Percentiles rank a stretch among this genome's conserved stretches.
Evolutionary conservation across 2,797 vertebrate species (phyloP).

Genomic region (Anguilla obscura): DNA sequence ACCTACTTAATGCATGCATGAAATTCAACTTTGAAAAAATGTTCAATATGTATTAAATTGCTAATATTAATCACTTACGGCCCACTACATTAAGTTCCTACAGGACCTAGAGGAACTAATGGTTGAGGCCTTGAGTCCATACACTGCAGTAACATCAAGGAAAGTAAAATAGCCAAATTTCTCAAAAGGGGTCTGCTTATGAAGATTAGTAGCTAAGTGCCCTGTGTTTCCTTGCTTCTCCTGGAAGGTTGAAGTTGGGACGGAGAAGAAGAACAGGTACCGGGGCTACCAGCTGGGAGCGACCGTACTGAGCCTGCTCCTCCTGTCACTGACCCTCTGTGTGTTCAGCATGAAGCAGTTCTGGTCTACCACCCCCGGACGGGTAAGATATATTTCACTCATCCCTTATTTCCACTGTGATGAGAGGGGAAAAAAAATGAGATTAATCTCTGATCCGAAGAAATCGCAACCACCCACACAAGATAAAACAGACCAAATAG

Average conservation of each 20-base stretch:
- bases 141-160: not conserved
- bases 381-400: conserved; percentile 69
- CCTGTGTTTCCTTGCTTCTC: not conserved
- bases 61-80: not conserved
- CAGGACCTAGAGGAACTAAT: not conserved
- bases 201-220: not conserved
- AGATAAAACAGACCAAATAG: not conserved
- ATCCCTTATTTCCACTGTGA: not conserved
- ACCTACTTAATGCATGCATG: not conserved
- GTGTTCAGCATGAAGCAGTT: conserved; percentile 81
- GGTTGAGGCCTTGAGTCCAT: not conserved
- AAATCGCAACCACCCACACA: not conserved
- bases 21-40: not conserved
- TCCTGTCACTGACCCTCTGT: conserved; percentile 76
- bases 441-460: not conserved
- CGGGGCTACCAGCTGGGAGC: conserved; percentile 76
- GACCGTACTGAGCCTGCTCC: conserved; percentile 71
- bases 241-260: conserved; percentile 15
- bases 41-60: not conserved
- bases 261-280: conserved; percentile 67
- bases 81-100: not conserved
- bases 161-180: not conserved
- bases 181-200: not conserved
- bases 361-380: conserved; percentile 78
- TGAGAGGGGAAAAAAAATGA: not conserved